Evolutionary conservation across 2,888 invertebrate genomes (phyloP).

Genomic region (Gonocerus acuteangulatus): DNA sequence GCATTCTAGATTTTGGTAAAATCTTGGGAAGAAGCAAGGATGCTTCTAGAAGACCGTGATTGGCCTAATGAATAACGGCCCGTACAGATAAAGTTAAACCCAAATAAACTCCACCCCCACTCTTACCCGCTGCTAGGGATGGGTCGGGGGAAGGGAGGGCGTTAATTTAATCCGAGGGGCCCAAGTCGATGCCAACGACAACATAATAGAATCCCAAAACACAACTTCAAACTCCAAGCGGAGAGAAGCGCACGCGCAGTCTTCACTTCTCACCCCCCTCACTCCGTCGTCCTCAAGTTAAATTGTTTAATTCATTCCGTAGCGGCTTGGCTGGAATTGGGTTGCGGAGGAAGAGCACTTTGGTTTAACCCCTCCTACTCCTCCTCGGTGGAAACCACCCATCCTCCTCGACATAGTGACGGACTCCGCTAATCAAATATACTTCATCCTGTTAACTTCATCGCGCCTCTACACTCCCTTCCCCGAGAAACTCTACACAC

Average conservation of each 20-base stretch:
- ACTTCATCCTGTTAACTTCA: constrained; percentile 17
- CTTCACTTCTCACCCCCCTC: constrained; percentile 1
- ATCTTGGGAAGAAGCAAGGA: no score
- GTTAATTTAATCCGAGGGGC: constrained; percentile 36
- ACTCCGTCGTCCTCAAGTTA: constrained; percentile 29
- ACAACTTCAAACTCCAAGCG: constrained; percentile 34
- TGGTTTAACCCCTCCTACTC: constrained; percentile 18
- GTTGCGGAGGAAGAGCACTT: constrained; percentile 26
- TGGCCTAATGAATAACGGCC: constrained; percentile 36
- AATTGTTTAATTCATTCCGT: constrained; percentile 37
- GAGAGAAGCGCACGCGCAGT: not conserved
- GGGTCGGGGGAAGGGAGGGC: constrained; percentile 28
- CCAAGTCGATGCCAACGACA: constrained; percentile 37
- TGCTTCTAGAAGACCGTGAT: constrained; percentile 22
- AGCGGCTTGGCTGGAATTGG: constrained; percentile 15
- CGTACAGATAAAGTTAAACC: constrained; percentile 37
- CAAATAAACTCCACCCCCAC: constrained; percentile 35
- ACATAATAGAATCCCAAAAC: constrained; percentile 37
- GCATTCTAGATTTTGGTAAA: no score
- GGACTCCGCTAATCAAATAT: constrained; percentile 25
- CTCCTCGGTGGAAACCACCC: not conserved
- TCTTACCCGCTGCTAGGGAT: not conserved
- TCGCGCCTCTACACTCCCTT: constrained; percentile 1
- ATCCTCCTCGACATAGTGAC: constrained; percentile 14
- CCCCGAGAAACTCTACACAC: not conserved